These are phyloP conservation scores for Vesta saturnalis DNA, from an alignment of 2,888 invertebrate species.

Conservation along the genomic window DNA sequence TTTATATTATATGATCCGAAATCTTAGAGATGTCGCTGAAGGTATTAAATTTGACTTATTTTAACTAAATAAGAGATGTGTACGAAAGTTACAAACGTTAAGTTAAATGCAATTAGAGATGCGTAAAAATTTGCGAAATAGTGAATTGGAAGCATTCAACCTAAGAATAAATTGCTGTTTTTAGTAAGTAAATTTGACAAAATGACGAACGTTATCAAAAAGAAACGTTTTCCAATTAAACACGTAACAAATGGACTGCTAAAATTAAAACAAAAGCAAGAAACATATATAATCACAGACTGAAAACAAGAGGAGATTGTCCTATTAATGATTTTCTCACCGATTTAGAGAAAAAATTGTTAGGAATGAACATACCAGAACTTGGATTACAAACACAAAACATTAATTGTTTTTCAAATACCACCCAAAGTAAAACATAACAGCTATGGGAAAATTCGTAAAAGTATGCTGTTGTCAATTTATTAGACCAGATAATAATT, in stretches of 20 bases:
- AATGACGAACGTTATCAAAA: too few relatives aligned
- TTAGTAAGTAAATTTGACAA: too few relatives aligned
- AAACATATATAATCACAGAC: not conserved
- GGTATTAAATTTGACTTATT: too few relatives aligned
- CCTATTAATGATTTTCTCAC: slow-evolving; percentile 5
- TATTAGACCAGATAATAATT: slow-evolving; percentile 3
- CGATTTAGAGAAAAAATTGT: not conserved
- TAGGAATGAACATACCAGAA: slow-evolving; percentile 1
- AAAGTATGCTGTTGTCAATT: not conserved
- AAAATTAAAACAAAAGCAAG: slow-evolving; percentile 1
- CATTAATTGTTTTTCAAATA: not conserved
- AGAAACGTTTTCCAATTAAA: too few relatives aligned
- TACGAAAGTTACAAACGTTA: too few relatives aligned
- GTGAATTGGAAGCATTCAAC: too few relatives aligned
- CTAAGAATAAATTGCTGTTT: too few relatives aligned
- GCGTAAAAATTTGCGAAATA: too few relatives aligned
- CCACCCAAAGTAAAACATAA: not conserved
- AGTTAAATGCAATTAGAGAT: too few relatives aligned
- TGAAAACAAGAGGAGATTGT: not conserved
- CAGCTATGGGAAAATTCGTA: not conserved
- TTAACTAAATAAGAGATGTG: too few relatives aligned
- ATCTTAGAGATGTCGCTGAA: too few relatives aligned
- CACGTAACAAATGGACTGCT: not conserved
- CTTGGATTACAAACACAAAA: slow-evolving; percentile 2
- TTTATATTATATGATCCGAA: too few relatives aligned